Percentiles rank a stretch among this genome's conserved stretches.
These are phyloP conservation scores for Ephialtes manifestator DNA, from an alignment of 2,888 invertebrate genomes.

Conservation along the genomic window DNA sequence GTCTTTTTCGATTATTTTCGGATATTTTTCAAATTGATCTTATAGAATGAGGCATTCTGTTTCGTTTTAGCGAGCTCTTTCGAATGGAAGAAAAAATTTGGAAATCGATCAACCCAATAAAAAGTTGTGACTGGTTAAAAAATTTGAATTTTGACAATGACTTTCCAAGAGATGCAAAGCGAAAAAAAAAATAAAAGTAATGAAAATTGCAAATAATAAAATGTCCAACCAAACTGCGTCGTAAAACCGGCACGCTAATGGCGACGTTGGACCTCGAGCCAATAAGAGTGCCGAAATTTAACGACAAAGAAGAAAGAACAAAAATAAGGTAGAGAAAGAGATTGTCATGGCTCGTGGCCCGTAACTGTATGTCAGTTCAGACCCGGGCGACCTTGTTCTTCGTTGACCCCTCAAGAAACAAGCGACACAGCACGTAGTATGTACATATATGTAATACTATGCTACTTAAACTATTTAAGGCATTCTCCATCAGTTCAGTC, in stretches of 20 bases:
- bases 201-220: background rate
- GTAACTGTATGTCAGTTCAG: conserved; percentile 55
- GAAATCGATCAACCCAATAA: no score
- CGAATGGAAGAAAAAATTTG: no score
- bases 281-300: conserved; percentile 23
- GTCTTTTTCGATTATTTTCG: no score
- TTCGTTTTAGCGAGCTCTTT: no score
- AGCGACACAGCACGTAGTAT: conserved; percentile 13
- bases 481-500: no score
- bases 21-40: no score
- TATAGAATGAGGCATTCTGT: no score
- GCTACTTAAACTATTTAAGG: no score
- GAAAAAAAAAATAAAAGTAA: no score
- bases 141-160: no score
- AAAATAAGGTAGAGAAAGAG: conserved; percentile 51
- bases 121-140: no score
- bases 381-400: conserved; percentile 80
- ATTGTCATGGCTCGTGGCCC: conserved; percentile 46
- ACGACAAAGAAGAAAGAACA: conserved; percentile 50
- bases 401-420: conserved; percentile 75
- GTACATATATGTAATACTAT: background rate
- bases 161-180: no score
- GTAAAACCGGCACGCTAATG: conserved; percentile 20
- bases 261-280: conserved; percentile 1
- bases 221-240: background rate